Percentiles rank a stretch among this genome's conserved stretches.
Evolutionary conservation across 2,113 vertebrate species (phyloP).

Genomic region (Turnix velox): DNA sequence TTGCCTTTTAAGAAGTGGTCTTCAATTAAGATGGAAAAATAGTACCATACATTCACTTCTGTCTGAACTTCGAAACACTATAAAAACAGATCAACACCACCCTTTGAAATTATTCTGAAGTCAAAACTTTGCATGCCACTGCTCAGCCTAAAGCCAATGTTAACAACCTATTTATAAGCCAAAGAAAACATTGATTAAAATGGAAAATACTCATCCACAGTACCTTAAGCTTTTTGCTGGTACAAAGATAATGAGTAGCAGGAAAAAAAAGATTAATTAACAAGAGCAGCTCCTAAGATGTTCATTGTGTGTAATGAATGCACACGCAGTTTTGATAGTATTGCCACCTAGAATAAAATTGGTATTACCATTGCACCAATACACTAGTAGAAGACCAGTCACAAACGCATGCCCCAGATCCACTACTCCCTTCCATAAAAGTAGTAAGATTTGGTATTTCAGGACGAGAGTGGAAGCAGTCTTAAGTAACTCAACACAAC

Average conservation of each 20-base stretch:
- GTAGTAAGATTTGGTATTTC: not conserved
- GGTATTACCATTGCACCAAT: not conserved
- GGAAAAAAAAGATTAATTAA: not conserved
- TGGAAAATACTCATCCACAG: not conserved
- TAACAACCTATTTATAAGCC: not conserved
- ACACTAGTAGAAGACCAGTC: not conserved
- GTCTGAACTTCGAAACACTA: not conserved
- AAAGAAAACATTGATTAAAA: not conserved
- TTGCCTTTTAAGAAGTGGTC: not conserved
- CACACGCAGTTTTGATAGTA: not conserved
- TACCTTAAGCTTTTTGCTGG: not conserved
- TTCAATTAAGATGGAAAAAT: not conserved
- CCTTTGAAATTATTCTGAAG: not conserved
- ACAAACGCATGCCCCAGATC: not conserved
- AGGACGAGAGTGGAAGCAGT: not conserved
- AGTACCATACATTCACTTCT: not conserved
- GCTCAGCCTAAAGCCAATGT: not conserved
- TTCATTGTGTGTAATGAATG: not conserved
- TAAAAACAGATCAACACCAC: not conserved
- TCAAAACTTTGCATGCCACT: not conserved
- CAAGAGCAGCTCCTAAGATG: not conserved
- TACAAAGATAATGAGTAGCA: not conserved
- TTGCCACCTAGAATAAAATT: not conserved
- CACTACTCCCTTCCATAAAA: not conserved
- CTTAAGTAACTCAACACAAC: not conserved